Conservation (phyloP, 2,797 vertebrate species). For the Sebastes kiyomatsui region DNA sequence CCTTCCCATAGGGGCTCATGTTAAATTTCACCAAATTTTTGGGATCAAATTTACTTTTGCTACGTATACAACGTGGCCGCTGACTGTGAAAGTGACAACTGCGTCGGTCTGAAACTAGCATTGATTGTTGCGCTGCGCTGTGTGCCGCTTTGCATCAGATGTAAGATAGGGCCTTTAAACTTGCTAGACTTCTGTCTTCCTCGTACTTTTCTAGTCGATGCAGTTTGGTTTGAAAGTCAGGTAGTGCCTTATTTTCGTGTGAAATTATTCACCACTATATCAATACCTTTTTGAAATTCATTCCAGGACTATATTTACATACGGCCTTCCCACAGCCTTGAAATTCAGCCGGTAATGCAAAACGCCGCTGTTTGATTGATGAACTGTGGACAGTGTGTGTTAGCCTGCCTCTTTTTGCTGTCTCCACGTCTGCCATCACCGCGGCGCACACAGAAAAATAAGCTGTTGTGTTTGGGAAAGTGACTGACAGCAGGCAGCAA, state of each 20-base stretch:
- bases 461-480: conserved; percentile 59
- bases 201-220: background rate
- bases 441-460: conserved; percentile 41
- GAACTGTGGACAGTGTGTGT: conserved; percentile 54
- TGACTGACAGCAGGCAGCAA: conserved; percentile 69
- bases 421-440: conserved; percentile 31
- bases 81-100: too few species aligned
- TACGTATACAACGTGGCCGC: too few species aligned
- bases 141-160: too few species aligned
- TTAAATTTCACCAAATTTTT: too few species aligned
- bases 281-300: conserved; percentile 41
- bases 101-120: too few species aligned
- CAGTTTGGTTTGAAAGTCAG: background rate
- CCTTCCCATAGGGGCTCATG: too few species aligned
- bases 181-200: background rate
- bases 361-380: conserved; percentile 47
- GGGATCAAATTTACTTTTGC: too few species aligned
- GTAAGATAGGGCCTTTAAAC: background rate
- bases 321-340: conserved; percentile 41
- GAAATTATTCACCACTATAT: conserved; percentile 32
- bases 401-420: conserved; percentile 23
- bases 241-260: background rate
- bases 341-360: conserved; percentile 42
- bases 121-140: too few species aligned
- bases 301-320: conserved; percentile 16